Evolutionary conservation across 2,797 vertebrate species (phyloP), one percentile per base, ranked within the genome.

Genomic region (Limnodromus scolopaceus): DNA sequence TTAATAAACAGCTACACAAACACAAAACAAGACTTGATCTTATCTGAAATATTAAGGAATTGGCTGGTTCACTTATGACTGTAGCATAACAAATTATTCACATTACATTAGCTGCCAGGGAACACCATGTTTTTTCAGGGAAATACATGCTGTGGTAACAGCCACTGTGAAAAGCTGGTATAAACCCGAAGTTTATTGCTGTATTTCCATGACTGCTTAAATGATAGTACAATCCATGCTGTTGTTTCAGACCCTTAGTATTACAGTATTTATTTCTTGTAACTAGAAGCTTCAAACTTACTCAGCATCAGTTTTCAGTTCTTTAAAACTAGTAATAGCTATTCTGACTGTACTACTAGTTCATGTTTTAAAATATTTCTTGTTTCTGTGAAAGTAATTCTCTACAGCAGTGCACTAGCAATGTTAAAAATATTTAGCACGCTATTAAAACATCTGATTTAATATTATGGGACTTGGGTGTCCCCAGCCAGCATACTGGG

Each of bases 291-390:
- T 88, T 93, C 65, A 93, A 86, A 93, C 39, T 75, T 83, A 87
- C 4, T 90, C 8, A 5, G 45, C 58, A 66, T 89, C 79, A 93
- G 63, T 76, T 92, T 96, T 93, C 54, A 92, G n/a, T 48, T 30
- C 64, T 90, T 96, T 87, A 80, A 39, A 91, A 85, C 54, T 66
- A 89, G 30, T 24, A 85, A 87, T 82, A 96, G 83, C 8, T 88
- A 53, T 65, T 92, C 72, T 80, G 64, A 46, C 30, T 39, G 24
- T 84, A 85, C 15, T 84, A 48, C 66, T 77, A 70, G 54, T 87
- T 86, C 80, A 89, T 30, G 38, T 87, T 85, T 89, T 70, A 65
- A 88, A 75, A 71, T 30, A 93, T 72, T 92, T 83, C 57, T 91
- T 91, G 60, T 58, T 91, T 80, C 61, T 72, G 20, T 78, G 38